Evolutionary conservation across 2,797 vertebrate genomes (phyloP).

Genomic region (Acanthurus leucopareius): DNA sequence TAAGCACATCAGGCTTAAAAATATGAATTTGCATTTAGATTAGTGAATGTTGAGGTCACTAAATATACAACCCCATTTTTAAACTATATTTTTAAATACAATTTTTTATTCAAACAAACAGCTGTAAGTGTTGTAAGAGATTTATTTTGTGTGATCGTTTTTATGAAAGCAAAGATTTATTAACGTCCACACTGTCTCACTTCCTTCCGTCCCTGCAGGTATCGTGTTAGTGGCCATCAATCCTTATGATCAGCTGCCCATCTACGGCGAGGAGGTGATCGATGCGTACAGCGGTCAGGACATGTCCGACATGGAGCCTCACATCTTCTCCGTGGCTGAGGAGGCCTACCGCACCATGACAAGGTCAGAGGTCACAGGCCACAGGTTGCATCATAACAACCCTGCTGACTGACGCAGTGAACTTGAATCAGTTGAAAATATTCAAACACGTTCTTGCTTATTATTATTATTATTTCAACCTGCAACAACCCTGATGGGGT

Average conservation of each 20-base stretch:
- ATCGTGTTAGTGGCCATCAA: slow-evolving; percentile 88
- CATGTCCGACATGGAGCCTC: slow-evolving; percentile 88
- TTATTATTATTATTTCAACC: not conserved
- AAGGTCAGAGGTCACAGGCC: slow-evolving; percentile 77
- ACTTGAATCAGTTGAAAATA: not conserved
- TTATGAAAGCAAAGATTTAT: not conserved
- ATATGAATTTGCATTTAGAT: too few relatives aligned
- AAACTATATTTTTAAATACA: too few relatives aligned
- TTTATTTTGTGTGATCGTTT: not conserved
- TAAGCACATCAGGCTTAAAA: too few relatives aligned
- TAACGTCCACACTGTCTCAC: not conserved
- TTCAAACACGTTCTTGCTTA: not conserved
- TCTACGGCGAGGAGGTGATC: slow-evolving; percentile 88
- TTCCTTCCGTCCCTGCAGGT: slow-evolving; percentile 71
- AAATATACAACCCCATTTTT: too few relatives aligned
- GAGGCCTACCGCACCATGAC: slow-evolving; percentile 88
- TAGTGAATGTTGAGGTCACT: too few relatives aligned
- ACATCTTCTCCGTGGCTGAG: slow-evolving; percentile 89
- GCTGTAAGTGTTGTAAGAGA: too few relatives aligned
- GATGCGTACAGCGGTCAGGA: slow-evolving; percentile 86
- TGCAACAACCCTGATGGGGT: not conserved
- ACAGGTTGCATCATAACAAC: not conserved
- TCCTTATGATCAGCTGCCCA: slow-evolving; percentile 87
- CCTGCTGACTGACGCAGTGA: not conserved
- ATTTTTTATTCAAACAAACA: too few relatives aligned